Evolutionary conservation across 2,888 invertebrate species (phyloP).

Genomic region (Thumatha senex): DNA sequence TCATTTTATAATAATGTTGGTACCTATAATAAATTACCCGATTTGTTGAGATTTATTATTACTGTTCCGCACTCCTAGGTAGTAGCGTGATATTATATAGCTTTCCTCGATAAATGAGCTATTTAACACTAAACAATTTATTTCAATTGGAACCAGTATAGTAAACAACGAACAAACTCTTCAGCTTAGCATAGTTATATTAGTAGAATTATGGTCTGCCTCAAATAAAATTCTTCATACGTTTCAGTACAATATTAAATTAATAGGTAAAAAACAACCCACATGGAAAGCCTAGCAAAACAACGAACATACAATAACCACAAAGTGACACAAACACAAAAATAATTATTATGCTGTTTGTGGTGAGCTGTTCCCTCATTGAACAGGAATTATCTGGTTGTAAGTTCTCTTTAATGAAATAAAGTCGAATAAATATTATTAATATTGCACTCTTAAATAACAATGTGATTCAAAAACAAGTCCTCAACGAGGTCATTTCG

Average conservation of each 20-base stretch:
- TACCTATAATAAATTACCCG: no score
- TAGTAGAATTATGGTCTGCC: no score
- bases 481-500: conserved; percentile 24
- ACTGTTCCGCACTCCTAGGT: no score
- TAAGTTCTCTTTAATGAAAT: conserved; percentile 23
- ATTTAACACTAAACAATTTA: no score
- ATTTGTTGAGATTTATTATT: no score
- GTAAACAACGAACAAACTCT: no score
- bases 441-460: conserved; percentile 4
- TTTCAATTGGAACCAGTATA: no score
- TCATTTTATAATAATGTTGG: no score
- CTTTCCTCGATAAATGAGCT: no score
- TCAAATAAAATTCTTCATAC: conserved; percentile 1
- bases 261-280: conserved; percentile 2
- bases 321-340: conserved; percentile 22
- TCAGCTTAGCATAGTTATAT: no score
- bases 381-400: conserved; percentile 20
- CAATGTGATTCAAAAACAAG: conserved; percentile 20
- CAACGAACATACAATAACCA: conserved; percentile 11
- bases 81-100: no score
- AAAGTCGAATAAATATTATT: conserved; percentile 6
- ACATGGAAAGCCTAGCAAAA: no score
- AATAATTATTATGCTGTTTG: conserved; percentile 23
- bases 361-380: conserved; percentile 10
- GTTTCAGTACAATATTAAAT: background rate